These are phyloP conservation scores for Xestia sexstrigata DNA, from an alignment of 2,888 invertebrate species.

Conservation along the genomic window DNA sequence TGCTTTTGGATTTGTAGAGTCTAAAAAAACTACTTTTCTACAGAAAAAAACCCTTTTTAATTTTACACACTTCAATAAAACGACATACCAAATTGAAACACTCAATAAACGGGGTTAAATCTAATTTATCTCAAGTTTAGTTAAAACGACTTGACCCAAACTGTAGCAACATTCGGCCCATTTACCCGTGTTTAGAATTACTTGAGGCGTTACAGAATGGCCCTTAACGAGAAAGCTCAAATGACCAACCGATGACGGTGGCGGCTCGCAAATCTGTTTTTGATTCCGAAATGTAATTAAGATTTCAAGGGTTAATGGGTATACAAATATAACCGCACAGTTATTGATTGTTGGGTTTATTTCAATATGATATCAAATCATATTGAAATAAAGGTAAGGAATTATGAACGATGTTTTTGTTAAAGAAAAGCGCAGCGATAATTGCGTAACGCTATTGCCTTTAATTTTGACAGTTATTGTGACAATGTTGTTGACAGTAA, in stretches of 20 bases:
- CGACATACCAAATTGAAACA: conserved; percentile 11
- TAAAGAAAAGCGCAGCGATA: background rate
- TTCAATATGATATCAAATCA: conserved; percentile 16
- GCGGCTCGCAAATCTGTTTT: conserved; percentile 49
- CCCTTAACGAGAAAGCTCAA: conserved; percentile 43
- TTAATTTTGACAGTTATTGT: too few species aligned
- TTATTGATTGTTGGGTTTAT: conserved; percentile 8
- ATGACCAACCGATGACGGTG: conserved; percentile 33
- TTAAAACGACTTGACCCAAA: conserved; percentile 30
- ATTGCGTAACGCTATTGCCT: too few species aligned
- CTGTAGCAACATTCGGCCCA: conserved; percentile 27
- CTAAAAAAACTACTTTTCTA: background rate
- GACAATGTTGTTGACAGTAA: too few species aligned
- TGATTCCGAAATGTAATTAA: conserved; percentile 44
- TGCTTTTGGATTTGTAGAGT: background rate
- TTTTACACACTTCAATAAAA: conserved; percentile 9
- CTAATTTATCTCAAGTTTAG: conserved; percentile 51
- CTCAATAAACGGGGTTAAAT: conserved; percentile 38
- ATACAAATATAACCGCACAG: conserved; percentile 8
- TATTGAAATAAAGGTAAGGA: background rate
- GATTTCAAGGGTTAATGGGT: conserved; percentile 16
- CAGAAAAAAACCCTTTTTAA: background rate
- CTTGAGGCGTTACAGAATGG: conserved; percentile 33
- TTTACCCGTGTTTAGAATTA: conserved; percentile 43
- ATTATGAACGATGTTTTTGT: background rate